Conservation (phyloP, 2,797 vertebrate genomes). For the Lepilemur septentrionalis region DNA sequence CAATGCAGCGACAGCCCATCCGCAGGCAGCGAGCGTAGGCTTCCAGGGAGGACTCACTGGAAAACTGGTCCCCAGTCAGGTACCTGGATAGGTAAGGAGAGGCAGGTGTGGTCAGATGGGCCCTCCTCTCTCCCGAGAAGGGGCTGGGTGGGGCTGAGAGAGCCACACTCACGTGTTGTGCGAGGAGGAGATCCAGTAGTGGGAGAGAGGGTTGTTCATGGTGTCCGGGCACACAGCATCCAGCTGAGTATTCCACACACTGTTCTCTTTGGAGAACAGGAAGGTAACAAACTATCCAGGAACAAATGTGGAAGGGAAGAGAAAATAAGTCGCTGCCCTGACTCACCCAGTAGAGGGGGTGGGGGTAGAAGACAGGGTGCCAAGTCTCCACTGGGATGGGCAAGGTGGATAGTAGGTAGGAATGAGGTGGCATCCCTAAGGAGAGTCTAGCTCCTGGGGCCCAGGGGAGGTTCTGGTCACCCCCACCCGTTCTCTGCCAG, state of each 20-base stretch:
- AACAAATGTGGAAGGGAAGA: background rate
- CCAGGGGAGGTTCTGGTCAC: background rate
- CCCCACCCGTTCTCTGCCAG: background rate
- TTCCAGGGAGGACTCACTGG: conserved; percentile 98
- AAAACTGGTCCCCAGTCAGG: conserved; percentile 98
- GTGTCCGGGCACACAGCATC: conserved; percentile 92
- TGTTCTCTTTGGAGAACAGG: conserved; percentile 99
- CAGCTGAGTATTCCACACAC: conserved; percentile 93
- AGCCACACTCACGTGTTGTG: conserved; percentile 95
- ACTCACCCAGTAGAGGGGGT: background rate
- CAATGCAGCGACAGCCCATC: conserved; percentile 99
- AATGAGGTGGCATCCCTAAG: background rate
- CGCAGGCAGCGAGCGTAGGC: conserved; percentile 97
- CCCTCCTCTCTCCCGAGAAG: accelerated
- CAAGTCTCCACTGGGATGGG: background rate
- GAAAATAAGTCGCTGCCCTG: background rate
- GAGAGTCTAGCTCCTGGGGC: background rate
- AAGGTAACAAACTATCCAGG: conserved; percentile 94
- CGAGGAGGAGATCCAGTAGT: conserved; percentile 99
- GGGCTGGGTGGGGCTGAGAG: accelerated
- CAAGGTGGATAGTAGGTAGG: background rate
- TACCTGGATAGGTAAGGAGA: conserved; percentile 79
- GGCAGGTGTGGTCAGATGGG: background rate
- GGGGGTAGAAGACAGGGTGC: background rate
- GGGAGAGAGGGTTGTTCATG: conserved; percentile 98